phyloP scores from a whole-genome alignment of 2,888 invertebrate genomes.

The Lumbricus terrestris region DNA sequence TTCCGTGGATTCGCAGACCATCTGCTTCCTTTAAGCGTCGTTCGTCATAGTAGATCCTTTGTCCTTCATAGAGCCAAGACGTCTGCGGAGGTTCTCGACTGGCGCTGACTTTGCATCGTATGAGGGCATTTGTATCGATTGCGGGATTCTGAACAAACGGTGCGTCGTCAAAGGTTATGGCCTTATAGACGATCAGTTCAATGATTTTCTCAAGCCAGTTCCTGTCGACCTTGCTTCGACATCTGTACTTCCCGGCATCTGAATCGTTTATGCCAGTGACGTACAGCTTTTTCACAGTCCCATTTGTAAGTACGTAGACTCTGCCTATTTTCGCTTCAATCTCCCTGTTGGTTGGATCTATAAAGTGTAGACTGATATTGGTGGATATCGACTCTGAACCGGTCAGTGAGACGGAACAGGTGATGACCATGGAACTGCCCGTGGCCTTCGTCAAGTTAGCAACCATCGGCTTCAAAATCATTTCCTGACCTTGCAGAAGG shows the following conservation, averaged over 20 bases:
- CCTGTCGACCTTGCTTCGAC: neutral
- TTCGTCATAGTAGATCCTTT: neutral
- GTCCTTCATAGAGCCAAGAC: neutral
- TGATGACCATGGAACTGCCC: no score
- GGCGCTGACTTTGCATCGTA: neutral
- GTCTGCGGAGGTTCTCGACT: neutral
- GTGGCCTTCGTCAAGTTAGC: no score
- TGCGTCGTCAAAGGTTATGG: neutral
- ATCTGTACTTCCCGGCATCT: neutral
- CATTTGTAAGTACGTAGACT: neutral
- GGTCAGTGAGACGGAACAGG: no score
- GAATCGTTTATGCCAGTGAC: neutral
- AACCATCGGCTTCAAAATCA: no score
- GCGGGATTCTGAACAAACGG: constrained; percentile 4
- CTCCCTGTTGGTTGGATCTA: neutral
- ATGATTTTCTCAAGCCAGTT: neutral
- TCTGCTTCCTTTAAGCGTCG: neutral
- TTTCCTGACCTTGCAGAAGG: no score
- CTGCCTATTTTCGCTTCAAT: neutral
- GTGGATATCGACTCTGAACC: no score
- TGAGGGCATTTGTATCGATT: neutral
- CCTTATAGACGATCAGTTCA: neutral
- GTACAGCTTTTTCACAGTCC: neutral
- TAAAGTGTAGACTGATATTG: no score
- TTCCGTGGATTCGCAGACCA: neutral